phyloP scores from a whole-genome alignment of 2,888 invertebrate genomes.

The Folsomia manolachei region DNA sequence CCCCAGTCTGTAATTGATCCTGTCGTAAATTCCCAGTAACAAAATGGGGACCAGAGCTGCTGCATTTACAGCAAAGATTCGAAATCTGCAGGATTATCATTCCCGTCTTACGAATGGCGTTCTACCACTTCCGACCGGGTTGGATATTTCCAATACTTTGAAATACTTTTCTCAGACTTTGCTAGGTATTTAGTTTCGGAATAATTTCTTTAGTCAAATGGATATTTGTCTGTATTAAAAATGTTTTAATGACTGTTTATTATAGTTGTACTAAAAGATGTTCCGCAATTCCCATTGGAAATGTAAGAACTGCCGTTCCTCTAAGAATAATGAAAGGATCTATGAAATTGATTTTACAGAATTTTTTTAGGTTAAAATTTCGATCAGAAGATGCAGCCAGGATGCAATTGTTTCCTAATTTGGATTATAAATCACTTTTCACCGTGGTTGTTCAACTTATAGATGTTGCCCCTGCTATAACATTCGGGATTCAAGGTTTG shows the following conservation, averaged over 20 bases:
- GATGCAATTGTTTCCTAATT: slow-evolving; percentile 88
- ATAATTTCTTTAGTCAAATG: not conserved
- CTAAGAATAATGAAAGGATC: no score
- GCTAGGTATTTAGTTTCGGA: slow-evolving; percentile 67
- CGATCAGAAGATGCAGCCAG: slow-evolving; percentile 81
- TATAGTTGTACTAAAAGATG: slow-evolving; percentile 92
- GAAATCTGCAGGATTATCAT: slow-evolving; percentile 94
- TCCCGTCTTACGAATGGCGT: slow-evolving; percentile 84
- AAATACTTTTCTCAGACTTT: slow-evolving; percentile 97
- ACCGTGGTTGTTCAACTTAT: slow-evolving; percentile 84
- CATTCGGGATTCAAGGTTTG: slow-evolving; percentile 80
- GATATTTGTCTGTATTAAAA: not conserved
- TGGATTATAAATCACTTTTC: slow-evolving; percentile 95
- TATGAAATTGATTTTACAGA: no score
- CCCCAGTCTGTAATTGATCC: no score
- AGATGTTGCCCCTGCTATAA: slow-evolving; percentile 89
- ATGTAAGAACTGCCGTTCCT: no score
- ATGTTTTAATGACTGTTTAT: not conserved
- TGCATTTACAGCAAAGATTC: slow-evolving; percentile 95
- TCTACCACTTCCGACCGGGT: slow-evolving; percentile 87
- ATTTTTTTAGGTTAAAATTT: no score
- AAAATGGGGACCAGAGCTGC: slow-evolving; percentile 82
- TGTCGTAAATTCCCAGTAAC: no score
- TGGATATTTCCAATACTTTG: slow-evolving; percentile 94
- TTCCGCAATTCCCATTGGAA: slow-evolving; percentile 85